Base-by-base conservation (phyloP, 2,113 vertebrate species). In the Rhipidura dahli region DNA sequence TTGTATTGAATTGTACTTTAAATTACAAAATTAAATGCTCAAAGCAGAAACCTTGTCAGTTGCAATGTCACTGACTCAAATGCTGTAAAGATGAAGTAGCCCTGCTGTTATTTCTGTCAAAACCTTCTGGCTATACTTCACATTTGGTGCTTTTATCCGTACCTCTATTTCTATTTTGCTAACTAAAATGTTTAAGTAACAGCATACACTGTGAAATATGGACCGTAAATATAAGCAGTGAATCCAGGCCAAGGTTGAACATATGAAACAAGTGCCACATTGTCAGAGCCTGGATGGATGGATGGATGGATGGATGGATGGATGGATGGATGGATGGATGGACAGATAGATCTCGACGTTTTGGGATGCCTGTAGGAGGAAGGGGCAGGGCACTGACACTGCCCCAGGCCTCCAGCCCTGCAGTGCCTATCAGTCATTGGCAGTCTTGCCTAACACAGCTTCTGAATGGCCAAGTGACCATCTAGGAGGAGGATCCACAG, bases 61-160 rank as follows among this genome's bases (percentile, higher is more conserved):
- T 97, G 90, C 94, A 96, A 93, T 96, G 95, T 96, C 96, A 95
- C 94, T 95, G 92, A 96, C 96, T 97, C 95, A 96, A 98, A 97
- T 72, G 94, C 92, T 97, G 87, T 95, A 96, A 97, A 97, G 91
- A 97, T 94, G 93, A 97, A 98, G 97, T 94, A 96, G 93, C 81
- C 95, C 94, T 94, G 96, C 97, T 98, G 96, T 97, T 98, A 97
- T 98, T 97, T 98, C 97, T 96, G 96, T 97, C 84, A 91, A 98
- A 97, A 94, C 97, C 97, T 98, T 97, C 97, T 94, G 96, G 97
- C 97, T 98, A 96, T 96, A 95, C 95, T 98, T 98, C 96, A 98
- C 95, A 97, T 98, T 98, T 98, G 93, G 93, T 95, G 94, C 93
- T 96, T 98, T 98, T 97, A 98, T 98, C 98, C 97, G 96, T 97